phyloP scores from a whole-genome alignment of 2,797 vertebrate genomes.

The Molothrus ater region DNA sequence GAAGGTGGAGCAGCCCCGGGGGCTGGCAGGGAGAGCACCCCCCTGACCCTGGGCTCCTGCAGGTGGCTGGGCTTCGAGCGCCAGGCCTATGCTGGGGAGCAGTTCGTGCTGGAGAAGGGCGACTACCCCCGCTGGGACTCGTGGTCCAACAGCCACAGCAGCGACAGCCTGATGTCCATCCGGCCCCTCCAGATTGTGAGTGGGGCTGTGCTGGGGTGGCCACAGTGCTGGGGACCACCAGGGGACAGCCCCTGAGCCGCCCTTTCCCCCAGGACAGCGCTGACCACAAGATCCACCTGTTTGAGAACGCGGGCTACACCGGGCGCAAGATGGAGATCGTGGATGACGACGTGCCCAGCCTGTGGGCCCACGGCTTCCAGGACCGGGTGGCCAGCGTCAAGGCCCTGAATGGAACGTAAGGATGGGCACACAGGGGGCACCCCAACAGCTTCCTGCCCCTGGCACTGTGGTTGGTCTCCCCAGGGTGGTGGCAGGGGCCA shows the following conservation, averaged over 20 bases:
- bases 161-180: slow-evolving; percentile 86
- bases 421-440: not conserved
- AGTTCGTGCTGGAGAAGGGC: slow-evolving; percentile 91
- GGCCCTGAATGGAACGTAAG: slow-evolving; percentile 90
- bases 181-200: slow-evolving; percentile 86
- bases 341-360: slow-evolving; percentile 89
- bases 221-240: accelerated
- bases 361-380: slow-evolving; percentile 92
- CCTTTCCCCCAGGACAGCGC: slow-evolving; percentile 79
- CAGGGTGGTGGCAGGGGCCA: not conserved
- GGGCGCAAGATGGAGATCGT: slow-evolving; percentile 93
- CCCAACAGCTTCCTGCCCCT: accelerated
- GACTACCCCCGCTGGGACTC: slow-evolving; percentile 92
- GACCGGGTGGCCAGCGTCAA: slow-evolving; percentile 88
- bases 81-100: slow-evolving; percentile 83
- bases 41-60: not conserved
- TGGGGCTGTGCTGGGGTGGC: not conserved
- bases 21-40: not conserved
- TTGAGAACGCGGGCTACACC: slow-evolving; percentile 82
- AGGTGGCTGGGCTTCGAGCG: slow-evolving; percentile 88
- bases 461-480: not conserved
- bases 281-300: slow-evolving; percentile 90
- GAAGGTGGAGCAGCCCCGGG: not conserved
- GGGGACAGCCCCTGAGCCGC: not conserved
- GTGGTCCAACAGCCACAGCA: slow-evolving; percentile 90